Percentiles rank a stretch among this genome's conserved stretches.
Conservation (phyloP, 2,797 vertebrate genomes). For the Sciurus carolinensis region DNA sequence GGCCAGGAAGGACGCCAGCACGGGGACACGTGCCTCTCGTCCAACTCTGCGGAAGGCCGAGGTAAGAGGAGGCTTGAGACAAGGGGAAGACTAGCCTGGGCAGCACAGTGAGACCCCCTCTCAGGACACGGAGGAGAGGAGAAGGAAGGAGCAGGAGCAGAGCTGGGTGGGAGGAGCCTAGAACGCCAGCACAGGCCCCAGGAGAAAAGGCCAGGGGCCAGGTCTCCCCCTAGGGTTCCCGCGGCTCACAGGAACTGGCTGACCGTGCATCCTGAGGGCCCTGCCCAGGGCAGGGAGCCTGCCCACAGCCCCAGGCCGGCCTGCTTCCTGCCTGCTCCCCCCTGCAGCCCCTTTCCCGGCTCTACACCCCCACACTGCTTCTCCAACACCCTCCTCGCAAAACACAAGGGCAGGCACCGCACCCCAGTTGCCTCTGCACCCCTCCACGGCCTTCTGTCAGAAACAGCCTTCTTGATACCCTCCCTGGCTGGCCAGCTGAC, state of each 20-base stretch:
- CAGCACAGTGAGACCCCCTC: too few relatives aligned
- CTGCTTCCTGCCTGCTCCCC: background rate
- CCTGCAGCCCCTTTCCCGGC: too few relatives aligned
- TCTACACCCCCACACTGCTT: rapidly evolving
- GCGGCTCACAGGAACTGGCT: rapidly evolving
- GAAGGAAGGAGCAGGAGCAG: background rate
- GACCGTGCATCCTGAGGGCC: too few relatives aligned
- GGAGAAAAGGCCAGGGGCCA: background rate
- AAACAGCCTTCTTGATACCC: rapidly evolving
- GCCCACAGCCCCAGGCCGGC: background rate
- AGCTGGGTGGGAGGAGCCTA: background rate
- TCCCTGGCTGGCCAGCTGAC: rapidly evolving
- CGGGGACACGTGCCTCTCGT: too few relatives aligned
- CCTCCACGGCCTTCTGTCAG: rapidly evolving
- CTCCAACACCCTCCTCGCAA: background rate
- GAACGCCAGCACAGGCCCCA: rapidly evolving
- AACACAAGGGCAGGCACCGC: rapidly evolving
- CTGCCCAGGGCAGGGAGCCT: background rate
- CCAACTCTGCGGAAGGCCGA: too few relatives aligned
- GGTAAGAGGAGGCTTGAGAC: too few relatives aligned
- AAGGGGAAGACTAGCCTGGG: too few relatives aligned
- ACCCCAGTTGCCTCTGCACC: rapidly evolving
- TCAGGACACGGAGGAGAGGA: too few relatives aligned
- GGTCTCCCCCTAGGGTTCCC: rapidly evolving
- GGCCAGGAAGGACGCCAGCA: too few relatives aligned